Evolutionary conservation across 2,797 vertebrate genomes (phyloP).

Genomic region (Clarias laeviceps): DNA sequence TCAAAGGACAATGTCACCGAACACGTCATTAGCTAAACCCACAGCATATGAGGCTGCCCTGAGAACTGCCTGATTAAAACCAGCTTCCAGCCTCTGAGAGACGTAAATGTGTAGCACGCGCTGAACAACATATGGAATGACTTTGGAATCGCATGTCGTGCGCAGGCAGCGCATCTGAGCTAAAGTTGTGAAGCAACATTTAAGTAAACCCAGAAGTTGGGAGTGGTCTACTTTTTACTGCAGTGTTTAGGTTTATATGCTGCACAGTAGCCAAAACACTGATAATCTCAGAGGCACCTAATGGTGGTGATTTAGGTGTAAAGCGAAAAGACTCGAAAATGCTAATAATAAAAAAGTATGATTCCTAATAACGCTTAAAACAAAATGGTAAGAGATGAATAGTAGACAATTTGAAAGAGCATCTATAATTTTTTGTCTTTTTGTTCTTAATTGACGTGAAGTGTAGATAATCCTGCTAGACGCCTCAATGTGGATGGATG

Average conservation of each 20-base stretch:
- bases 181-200: conserved; percentile 31
- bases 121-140: conserved; percentile 20
- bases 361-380: not conserved
- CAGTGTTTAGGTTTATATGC: conserved; percentile 16
- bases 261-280: conserved; percentile 14
- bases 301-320: not conserved
- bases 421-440: conserved; percentile 6
- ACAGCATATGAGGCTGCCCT: not conserved
- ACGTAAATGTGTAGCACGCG: conserved; percentile 1
- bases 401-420: not conserved
- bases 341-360: not conserved
- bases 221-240: conserved; percentile 16
- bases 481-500: conserved; percentile 50
- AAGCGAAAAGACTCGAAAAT: not conserved
- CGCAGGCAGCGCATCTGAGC: not conserved
- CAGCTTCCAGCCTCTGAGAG: conserved; percentile 32
- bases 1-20: conserved; percentile 7
- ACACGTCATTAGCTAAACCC: conserved; percentile 36
- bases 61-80: conserved; percentile 36
- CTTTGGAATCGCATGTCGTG: conserved; percentile 16
- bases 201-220: conserved; percentile 28
- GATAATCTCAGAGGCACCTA: not conserved
- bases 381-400: not conserved
- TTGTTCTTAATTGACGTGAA: conserved; percentile 25
- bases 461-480: conserved; percentile 39